Base-by-base conservation (phyloP, 2,113 vertebrate genomes). In the Bagarius yarrelli region DNA sequence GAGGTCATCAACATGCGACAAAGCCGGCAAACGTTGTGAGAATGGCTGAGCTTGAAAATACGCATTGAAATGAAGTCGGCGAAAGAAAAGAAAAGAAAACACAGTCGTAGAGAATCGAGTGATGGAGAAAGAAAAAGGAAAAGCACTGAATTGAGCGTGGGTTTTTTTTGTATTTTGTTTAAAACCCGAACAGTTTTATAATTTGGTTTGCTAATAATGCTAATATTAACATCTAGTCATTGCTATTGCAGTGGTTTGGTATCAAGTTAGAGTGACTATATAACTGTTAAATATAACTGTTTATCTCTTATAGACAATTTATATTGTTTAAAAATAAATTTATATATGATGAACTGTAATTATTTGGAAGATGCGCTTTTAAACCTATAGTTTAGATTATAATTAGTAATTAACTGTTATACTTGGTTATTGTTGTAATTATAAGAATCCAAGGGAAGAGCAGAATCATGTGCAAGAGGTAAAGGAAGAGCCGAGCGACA, bases 401-500 rank as follows among this genome's bases (percentile, higher is more conserved):
- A 19, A 8, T 55, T 18, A 4, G 19, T 55, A 3, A 55, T 25
- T 25, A 1, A 27, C 47, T 16, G 16, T 70, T 8, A 3, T 30
- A 5, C 19, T 69, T 30, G 34, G 5, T 47, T 8, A 36, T 15
- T 55, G 6, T 19, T 52, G 27, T 44, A 44, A 85, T 0, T 36
- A 70, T 79, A 90, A 95, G 95, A 94, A 95, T 83, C 83, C 86
- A 52, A 96, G 95, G 63, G 92, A 91, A 36, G 91, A 84, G 5
- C 72, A 90, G 14, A 91, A 87, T 40, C 91, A 93, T 70, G 88
- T 92, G 32, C 92, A 92, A 44, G 91, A 95, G 81, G 91, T 94
- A 75, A 80, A 89, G 50, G 93, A 95, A 59, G 95, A 95, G 13
- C 90, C 89, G 64, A 98, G 97, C 87, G 97, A 99, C 87, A 91